These are phyloP conservation scores for Psilopogon haemacephalus DNA, from an alignment of 2,113 vertebrate species.

Conservation along the genomic window DNA sequence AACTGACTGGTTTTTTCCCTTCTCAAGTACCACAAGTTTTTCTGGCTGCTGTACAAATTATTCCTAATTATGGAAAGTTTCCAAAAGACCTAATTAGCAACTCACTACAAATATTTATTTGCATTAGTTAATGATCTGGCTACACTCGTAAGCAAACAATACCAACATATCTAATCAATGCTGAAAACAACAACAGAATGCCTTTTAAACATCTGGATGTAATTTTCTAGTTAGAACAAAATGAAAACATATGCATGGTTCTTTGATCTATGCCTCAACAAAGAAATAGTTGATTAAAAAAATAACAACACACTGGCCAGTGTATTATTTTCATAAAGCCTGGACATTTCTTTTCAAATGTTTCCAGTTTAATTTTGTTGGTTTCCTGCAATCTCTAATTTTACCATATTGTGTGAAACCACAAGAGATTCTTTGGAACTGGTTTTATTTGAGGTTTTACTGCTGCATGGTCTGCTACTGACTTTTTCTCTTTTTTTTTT, in stretches of 20 bases:
- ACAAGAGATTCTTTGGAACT: conserved; percentile 75
- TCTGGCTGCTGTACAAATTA: conserved; percentile 81
- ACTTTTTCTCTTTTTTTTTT: neutral
- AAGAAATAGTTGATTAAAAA: conserved; percentile 80
- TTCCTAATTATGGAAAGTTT: conserved; percentile 80
- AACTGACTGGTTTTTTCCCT: conserved; percentile 67
- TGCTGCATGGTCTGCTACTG: conserved; percentile 75
- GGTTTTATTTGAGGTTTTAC: conserved; percentile 80
- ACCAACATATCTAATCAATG: conserved; percentile 87
- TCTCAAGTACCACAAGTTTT: conserved; percentile 77
- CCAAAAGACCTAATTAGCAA: conserved; percentile 86
- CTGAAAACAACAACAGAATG: conserved; percentile 82
- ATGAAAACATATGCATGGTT: conserved; percentile 82
- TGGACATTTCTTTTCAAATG: conserved; percentile 75
- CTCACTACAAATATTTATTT: conserved; percentile 83
- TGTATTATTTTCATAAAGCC: conserved; percentile 81
- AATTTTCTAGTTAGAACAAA: conserved; percentile 85
- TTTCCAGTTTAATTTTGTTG: conserved; percentile 78
- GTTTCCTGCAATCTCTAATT: conserved; percentile 82
- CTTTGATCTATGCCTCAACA: conserved; percentile 84
- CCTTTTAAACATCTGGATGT: conserved; percentile 88
- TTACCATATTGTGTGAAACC: conserved; percentile 82
- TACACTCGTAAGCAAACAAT: conserved; percentile 88
- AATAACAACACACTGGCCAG: conserved; percentile 70
- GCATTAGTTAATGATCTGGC: conserved; percentile 85